A percentile compares a stretch with the other conserved stretches of the same genome.
phyloP scores from a whole-genome alignment of 1,140 invertebrate species.

The Apis mellifera region DNA sequence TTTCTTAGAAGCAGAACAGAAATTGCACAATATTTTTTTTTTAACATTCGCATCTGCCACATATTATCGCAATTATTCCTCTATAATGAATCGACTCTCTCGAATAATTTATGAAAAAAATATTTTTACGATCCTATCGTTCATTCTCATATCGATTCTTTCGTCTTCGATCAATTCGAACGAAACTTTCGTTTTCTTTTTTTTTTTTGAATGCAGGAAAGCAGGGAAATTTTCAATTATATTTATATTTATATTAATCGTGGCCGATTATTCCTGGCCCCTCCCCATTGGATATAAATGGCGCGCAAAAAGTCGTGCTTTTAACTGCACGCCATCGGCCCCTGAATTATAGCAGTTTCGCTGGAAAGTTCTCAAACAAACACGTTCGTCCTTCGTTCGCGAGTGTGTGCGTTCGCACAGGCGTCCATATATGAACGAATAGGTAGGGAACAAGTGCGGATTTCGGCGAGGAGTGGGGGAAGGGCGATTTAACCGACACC shows the following conservation, averaged over 20 bases:
- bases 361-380: constrained; percentile 56
- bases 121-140: too few species aligned
- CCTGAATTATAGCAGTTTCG: constrained; percentile 64
- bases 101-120: too few species aligned
- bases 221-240: neutral
- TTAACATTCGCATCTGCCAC: too few species aligned
- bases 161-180: too few species aligned
- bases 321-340: constrained; percentile 34
- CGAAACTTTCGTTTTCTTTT: too few species aligned
- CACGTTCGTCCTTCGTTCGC: constrained; percentile 26
- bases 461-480: constrained; percentile 7
- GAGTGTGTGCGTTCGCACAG: constrained; percentile 43
- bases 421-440: constrained; percentile 36
- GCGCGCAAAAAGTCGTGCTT: constrained; percentile 41
- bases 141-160: too few species aligned
- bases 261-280: constrained; percentile 32
- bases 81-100: too few species aligned
- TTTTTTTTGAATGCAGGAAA: too few species aligned
- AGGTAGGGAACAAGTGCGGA: constrained; percentile 19
- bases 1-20: too few species aligned
- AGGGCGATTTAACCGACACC: constrained; percentile 28
- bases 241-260: neutral
- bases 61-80: too few species aligned
- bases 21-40: too few species aligned
- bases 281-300: constrained; percentile 27